A percentile compares a stretch with the other conserved stretches of the same genome.
phyloP scores from a whole-genome alignment of 1,140 invertebrate species.

The Trachymyrmex cornetzi region DNA sequence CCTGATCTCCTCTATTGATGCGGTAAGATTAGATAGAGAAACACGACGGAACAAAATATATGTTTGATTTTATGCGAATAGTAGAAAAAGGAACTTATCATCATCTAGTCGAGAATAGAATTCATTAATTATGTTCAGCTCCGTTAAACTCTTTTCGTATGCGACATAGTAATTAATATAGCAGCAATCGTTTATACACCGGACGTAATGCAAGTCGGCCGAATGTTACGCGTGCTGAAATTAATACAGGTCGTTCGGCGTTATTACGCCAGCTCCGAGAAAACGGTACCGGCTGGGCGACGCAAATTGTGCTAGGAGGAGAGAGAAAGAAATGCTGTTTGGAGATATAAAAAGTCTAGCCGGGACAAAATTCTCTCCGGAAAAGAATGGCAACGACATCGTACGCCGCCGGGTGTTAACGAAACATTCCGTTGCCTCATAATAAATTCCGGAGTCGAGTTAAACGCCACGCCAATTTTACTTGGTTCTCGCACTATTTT shows the following conservation, averaged over 20 bases:
- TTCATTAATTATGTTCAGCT: conserved; percentile 63
- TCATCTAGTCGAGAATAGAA: conserved; percentile 57
- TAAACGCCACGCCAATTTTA: conserved; percentile 36
- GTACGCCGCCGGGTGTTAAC: conserved; percentile 53
- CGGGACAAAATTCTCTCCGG: conserved; percentile 18
- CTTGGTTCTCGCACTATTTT: conserved; percentile 10
- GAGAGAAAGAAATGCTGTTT: conserved; percentile 32
- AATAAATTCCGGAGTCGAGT: conserved; percentile 48
- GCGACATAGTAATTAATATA: conserved; percentile 66
- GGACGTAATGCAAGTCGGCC: conserved; percentile 60
- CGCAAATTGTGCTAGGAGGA: conserved; percentile 35
- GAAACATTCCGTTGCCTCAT: conserved; percentile 33
- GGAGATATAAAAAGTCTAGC: conserved; percentile 47
- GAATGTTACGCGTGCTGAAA: conserved; percentile 63
- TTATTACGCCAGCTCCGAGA: conserved; percentile 11
- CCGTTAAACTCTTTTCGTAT: conserved; percentile 59
- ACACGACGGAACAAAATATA: not conserved
- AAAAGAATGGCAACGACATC: conserved; percentile 49
- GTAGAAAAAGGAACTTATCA: conserved; percentile 34
- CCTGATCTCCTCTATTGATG: not conserved
- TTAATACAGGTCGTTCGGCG: conserved; percentile 65
- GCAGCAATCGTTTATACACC: conserved; percentile 64
- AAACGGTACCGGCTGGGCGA: conserved; percentile 38
- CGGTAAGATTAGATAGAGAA: conserved; percentile 41
- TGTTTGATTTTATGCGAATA: conserved; percentile 20